A percentile compares a stretch with the other conserved stretches of the same genome.
Conservation (phyloP, 2,797 vertebrate genomes). For the Pangasius mekongensis region DNA sequence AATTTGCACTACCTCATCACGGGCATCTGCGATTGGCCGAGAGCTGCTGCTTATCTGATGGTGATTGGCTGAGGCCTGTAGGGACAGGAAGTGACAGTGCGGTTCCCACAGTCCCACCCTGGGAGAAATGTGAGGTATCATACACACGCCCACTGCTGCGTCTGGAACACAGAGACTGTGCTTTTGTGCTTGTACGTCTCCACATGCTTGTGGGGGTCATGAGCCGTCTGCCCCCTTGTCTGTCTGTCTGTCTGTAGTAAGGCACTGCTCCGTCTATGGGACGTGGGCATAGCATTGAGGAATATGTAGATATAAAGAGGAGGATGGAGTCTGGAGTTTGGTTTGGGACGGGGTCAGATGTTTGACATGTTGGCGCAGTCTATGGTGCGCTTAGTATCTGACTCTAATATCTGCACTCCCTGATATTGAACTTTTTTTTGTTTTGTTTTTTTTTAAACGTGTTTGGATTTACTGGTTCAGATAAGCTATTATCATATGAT, state of each 20-base stretch:
- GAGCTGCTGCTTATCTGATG: constrained; percentile 74
- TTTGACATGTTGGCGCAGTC: not conserved
- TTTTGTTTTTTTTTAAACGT: not conserved
- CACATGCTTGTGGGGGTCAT: constrained; percentile 41
- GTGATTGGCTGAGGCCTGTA: constrained; percentile 74
- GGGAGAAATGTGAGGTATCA: constrained; percentile 64
- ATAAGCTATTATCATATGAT: not conserved
- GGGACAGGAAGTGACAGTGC: constrained; percentile 79
- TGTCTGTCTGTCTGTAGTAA: constrained; percentile 31
- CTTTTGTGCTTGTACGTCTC: constrained; percentile 27
- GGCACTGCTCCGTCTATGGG: constrained; percentile 9
- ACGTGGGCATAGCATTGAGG: not conserved
- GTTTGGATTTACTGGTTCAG: not conserved
- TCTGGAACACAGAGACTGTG: constrained; percentile 26
- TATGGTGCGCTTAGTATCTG: not conserved
- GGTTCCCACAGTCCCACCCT: constrained; percentile 78
- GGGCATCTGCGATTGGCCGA: constrained; percentile 70
- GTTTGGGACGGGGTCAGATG: not conserved
- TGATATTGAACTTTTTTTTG: not conserved
- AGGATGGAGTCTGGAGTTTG: constrained; percentile 15
- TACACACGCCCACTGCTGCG: constrained; percentile 47
- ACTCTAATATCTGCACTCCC: not conserved
- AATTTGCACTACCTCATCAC: constrained; percentile 63
- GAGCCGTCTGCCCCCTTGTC: constrained; percentile 50
- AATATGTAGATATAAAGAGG: not conserved